Evolutionary conservation across 2,888 invertebrate genomes (phyloP).

Genomic region (Dasysyrphus tricinctus): DNA sequence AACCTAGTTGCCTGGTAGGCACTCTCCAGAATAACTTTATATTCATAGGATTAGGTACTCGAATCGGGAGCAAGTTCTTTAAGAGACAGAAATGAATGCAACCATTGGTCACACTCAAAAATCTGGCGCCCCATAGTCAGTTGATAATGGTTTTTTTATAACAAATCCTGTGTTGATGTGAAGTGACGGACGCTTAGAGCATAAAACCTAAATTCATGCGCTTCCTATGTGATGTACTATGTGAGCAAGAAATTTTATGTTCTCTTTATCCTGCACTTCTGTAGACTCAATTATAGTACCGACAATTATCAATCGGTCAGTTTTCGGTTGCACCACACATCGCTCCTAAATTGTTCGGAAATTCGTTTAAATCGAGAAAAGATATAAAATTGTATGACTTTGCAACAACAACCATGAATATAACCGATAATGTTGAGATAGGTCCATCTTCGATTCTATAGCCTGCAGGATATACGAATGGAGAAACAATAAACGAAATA

Average conservation of each 20-base stretch:
- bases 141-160: background rate
- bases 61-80: too few species aligned
- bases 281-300: slow-evolving; percentile 66
- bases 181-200: background rate
- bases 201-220: slow-evolving; percentile 36
- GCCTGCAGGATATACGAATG: slow-evolving; percentile 53
- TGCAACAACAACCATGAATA: background rate
- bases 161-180: slow-evolving; percentile 1
- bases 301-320: slow-evolving; percentile 72
- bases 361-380: slow-evolving; percentile 60
- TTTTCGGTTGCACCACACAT: slow-evolving; percentile 60
- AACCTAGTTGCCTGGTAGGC: too few species aligned
- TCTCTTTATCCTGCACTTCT: background rate
- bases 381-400: background rate
- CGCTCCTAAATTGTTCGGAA: slow-evolving; percentile 46
- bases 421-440: background rate
- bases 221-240: background rate
- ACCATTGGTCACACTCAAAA: background rate
- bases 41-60: too few species aligned
- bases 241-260: background rate
- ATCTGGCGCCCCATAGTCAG: background rate
- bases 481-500: slow-evolving; percentile 70
- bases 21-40: too few species aligned
- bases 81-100: too few species aligned
- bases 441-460: background rate